Evolutionary conservation across 2,113 vertebrate genomes (phyloP), one percentile per base, ranked within the genome.

Genomic region (Cariama cristata): DNA sequence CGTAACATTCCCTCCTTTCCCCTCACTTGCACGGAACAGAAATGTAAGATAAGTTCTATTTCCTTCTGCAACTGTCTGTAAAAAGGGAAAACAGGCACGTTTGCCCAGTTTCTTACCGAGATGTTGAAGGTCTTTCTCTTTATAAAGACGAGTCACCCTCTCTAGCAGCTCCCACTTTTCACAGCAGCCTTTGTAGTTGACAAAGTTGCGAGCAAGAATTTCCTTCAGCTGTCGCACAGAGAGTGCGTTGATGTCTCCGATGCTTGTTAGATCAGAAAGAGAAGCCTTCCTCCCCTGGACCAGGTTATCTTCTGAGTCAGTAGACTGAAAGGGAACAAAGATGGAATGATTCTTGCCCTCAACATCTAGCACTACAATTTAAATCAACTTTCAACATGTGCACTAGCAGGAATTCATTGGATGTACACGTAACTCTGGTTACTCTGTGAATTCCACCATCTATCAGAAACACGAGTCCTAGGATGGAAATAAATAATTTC

Each of bases 151-250:
- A 5, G 97, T 98, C 50, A 99, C 99, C 42, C 99, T 90, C 98
- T 99, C 99, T 98, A 99, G 99, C 97, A 99, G 98, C 97, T 99
- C 99, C 99, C 99, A 99, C 94, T 99, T 99, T 92, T 99, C 99
- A 92, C 99, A 99, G 98, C 99, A 99, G 98, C 99, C 99, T 96
- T 99, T 99, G 97, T 99, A 99, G 98, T 99, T 98, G 47, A 99
- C 99, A 4, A 99, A 99, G 98, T 99, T 99, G 45, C 99, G 98
- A 50, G 99, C 99, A 5, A 99, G 98, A 64, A 99, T 99, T 90
- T 99, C 99, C 93, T 99, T 99, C 84, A 99, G 98, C 98, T 99
- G 99, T 3, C 99, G 98, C 60, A 99, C 99, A 0, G 99, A 99
- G 58, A 99, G 98, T 3, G 89, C 97, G 44, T 99, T 99, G 7